phyloP scores from a whole-genome alignment of 2,797 vertebrate genomes.

The Pangasius sanitwongsei region DNA sequence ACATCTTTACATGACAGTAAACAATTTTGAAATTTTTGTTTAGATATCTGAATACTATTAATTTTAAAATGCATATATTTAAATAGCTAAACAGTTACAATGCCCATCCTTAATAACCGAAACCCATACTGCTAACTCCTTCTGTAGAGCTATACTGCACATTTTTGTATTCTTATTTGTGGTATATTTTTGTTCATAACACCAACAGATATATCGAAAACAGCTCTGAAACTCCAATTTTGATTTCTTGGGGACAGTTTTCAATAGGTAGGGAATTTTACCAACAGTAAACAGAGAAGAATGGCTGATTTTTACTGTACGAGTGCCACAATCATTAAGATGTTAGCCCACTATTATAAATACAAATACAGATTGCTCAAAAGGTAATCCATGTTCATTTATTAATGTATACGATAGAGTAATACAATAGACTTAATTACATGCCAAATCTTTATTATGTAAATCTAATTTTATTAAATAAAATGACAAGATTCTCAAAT shows the following conservation, averaged over 20 bases:
- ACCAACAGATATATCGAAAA: background rate
- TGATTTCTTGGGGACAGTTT: background rate
- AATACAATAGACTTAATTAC: background rate
- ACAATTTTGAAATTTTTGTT: background rate
- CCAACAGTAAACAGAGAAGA: no score
- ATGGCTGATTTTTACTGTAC: background rate
- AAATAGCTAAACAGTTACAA: background rate
- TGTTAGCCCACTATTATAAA: background rate
- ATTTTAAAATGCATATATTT: slow-evolving; percentile 3
- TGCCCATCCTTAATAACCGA: background rate
- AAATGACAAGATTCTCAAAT: background rate
- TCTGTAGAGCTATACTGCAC: background rate
- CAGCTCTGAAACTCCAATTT: background rate
- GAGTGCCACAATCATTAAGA: background rate
- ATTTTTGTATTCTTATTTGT: background rate
- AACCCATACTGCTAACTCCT: background rate
- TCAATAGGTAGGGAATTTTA: no score
- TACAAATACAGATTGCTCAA: background rate
- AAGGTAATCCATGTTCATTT: background rate
- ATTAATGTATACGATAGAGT: background rate
- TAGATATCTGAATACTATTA: background rate
- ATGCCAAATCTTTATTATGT: background rate
- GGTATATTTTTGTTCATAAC: background rate
- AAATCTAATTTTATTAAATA: background rate
- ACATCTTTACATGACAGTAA: background rate